Base-by-base conservation (phyloP, 2,888 invertebrate species). In the Venusia cambrica region DNA sequence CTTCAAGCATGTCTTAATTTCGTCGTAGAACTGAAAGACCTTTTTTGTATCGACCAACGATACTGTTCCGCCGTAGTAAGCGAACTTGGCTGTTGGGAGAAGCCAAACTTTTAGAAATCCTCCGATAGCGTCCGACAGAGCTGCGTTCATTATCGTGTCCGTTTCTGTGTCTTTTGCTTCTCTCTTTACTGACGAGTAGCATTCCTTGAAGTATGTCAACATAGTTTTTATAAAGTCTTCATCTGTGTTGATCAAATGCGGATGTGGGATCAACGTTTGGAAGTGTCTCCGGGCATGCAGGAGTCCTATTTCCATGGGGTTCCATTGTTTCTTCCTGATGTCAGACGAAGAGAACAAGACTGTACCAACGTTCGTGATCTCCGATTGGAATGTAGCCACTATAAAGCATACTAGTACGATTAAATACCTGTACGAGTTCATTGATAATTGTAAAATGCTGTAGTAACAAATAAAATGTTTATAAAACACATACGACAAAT, bases 41-140 rank as follows among this genome's bases (percentile, higher is more conserved):
- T 85, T 89, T n/a, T 81, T 57, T 9, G 89, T 87, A 24, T 88
- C 88, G 0, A 76, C 64, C 57, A 88, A 89, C 18, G 88, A 79
- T 1, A 92, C 72, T 5, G 84, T 80, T 0, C 92, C 92, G 2
- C 89, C 89, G 47, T 92, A 92, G 66, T 87, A 92, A 0, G 90
- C 85, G 24, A 87, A 79, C 53, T 89, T 90, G 0, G 90, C 87
- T 0, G 89, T 63, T 0, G 92, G 92, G 5, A 92, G 55, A 4
- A 90, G 76, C 62, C 89, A 89, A 22, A 84, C 75, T 53, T 90
- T 88, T 10, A 92, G 65, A 54, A 90, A 92, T 5, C 92, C 91
- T 17, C 91, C 92, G 49, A 89, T 51, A 20, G 71, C 73, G 48
- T 88, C 89, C 3, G 87, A 87, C 0, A 89, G 62, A 1, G 89